Percentiles rank a stretch among this genome's conserved stretches.
Evolutionary conservation across 2,888 invertebrate species (phyloP).

Genomic region (Caenorhabditis panamensis): DNA sequence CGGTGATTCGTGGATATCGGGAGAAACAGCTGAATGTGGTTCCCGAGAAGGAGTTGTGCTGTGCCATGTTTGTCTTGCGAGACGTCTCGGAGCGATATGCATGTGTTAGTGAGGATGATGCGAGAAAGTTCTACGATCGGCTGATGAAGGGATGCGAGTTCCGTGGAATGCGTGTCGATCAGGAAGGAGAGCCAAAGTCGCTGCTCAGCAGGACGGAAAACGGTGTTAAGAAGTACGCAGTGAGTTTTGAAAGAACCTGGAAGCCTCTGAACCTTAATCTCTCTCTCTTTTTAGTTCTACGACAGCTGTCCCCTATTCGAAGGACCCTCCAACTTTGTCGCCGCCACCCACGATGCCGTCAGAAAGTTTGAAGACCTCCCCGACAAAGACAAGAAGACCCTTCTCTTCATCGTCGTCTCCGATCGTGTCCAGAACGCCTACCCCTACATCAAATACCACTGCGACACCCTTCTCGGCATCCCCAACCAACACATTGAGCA

Average conservation of each 20-base stretch:
- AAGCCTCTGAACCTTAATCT: no score
- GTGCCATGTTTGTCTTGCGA: slow-evolving; percentile 27
- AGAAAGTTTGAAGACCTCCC: slow-evolving; percentile 22
- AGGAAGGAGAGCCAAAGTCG: slow-evolving; percentile 3
- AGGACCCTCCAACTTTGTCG: slow-evolving; percentile 8
- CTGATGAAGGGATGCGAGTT: slow-evolving; percentile 34
- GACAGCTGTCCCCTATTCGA: not conserved
- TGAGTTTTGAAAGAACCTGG: no score
- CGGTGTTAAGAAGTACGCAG: slow-evolving; percentile 8
- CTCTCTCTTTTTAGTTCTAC: slow-evolving; percentile 40
- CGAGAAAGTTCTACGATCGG: slow-evolving; percentile 21
- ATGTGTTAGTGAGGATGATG: slow-evolving; percentile 1
- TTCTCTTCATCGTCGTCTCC: slow-evolving; percentile 40
- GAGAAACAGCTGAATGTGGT: slow-evolving; percentile 51
- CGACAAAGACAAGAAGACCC: slow-evolving; percentile 26
- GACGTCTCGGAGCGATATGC: not conserved
- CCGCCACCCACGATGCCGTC: slow-evolving; percentile 6
- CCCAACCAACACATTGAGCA: slow-evolving; percentile 44
- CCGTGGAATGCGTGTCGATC: slow-evolving; percentile 27
- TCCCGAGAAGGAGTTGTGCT: slow-evolving; percentile 36
- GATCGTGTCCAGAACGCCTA: slow-evolving; percentile 16
- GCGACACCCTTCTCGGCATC: slow-evolving; percentile 39
- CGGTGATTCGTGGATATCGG: slow-evolving; percentile 43
- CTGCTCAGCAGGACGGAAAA: not conserved
- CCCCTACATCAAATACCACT: slow-evolving; percentile 41